A percentile compares a stretch with the other conserved stretches of the same genome.
Evolutionary conservation across 2,797 vertebrate genomes (phyloP).

Genomic region (Acropternis orthonyx): DNA sequence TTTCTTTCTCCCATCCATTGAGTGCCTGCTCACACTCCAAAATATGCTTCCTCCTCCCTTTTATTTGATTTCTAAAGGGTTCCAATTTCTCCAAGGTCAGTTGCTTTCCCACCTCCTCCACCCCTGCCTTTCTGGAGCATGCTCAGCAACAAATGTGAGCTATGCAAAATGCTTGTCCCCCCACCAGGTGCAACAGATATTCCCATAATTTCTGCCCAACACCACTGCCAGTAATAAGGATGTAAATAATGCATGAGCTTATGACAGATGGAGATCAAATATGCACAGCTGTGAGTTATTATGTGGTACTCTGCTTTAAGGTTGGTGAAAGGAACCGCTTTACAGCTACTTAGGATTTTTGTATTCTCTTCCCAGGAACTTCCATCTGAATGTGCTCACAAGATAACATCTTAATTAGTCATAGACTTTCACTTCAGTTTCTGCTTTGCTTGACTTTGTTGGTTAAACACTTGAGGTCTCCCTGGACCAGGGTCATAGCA

Average conservation of each 20-base stretch:
- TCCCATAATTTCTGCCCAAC: neutral
- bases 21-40: neutral
- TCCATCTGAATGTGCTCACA: neutral
- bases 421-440: neutral
- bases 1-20: neutral
- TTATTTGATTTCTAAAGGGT: neutral
- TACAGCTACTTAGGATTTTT: neutral
- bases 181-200: neutral
- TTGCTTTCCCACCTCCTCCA: neutral
- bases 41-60: neutral
- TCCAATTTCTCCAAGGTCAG: neutral
- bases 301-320: neutral
- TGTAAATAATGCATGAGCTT: constrained; percentile 34
- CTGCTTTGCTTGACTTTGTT: neutral
- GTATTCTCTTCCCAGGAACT: neutral
- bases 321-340: constrained; percentile 7
- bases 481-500: neutral
- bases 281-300: neutral
- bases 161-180: neutral
- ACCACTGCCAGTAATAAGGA: neutral
- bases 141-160: neutral
- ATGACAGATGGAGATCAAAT: neutral
- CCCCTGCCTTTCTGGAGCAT: neutral
- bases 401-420: constrained; percentile 16
- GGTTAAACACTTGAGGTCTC: neutral